Evolutionary conservation across 2,797 vertebrate genomes (phyloP).

Genomic region (Neomorphus geoffroyi): DNA sequence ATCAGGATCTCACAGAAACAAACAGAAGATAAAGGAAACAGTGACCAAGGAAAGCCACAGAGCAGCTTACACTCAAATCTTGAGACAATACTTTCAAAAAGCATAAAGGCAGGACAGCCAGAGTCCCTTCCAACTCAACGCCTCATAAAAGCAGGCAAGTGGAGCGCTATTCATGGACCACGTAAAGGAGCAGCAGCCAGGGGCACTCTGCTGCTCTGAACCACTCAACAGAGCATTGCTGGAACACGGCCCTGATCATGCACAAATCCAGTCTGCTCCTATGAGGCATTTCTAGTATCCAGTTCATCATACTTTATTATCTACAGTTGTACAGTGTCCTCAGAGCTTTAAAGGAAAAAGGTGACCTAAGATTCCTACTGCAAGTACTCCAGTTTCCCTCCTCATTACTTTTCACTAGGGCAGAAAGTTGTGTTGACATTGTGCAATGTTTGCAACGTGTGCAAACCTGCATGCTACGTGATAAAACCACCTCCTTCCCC

Average conservation of each 20-base stretch:
- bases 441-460: neutral
- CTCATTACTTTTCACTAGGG: neutral
- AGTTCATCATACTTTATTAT: neutral
- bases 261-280: neutral
- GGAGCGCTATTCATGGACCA: neutral
- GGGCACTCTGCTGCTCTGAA: neutral
- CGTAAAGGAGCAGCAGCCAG: neutral
- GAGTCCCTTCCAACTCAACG: neutral
- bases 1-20: neutral
- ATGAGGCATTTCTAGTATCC: neutral
- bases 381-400: neutral
- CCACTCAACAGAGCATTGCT: neutral
- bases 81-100: neutral
- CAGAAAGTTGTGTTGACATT: neutral
- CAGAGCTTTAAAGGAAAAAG: neutral
- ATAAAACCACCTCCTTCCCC: neutral
- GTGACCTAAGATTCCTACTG: neutral
- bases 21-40: neutral
- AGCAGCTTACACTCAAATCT: neutral
- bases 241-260: neutral
- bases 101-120: neutral
- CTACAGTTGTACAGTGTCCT: neutral
- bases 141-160: neutral
- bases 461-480: neutral
- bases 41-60: neutral